A percentile compares a stretch with the other conserved stretches of the same genome.
These are phyloP conservation scores for Pseudopodoces humilis DNA, from an alignment of 2,113 vertebrate genomes.

Conservation along the genomic window DNA sequence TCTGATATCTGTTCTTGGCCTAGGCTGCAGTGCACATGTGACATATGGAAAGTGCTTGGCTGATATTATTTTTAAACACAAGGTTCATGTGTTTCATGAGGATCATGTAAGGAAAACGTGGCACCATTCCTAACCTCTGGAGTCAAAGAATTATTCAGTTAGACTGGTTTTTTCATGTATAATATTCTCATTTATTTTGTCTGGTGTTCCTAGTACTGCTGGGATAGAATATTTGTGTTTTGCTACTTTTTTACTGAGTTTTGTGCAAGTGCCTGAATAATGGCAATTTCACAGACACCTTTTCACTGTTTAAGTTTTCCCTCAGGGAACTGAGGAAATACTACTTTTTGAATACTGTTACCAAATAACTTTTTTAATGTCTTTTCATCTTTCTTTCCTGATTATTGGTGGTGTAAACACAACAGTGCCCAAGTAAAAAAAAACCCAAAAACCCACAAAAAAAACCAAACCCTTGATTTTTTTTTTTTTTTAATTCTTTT, in stretches of 20 bases:
- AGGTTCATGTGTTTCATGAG: background rate
- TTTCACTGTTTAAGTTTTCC: background rate
- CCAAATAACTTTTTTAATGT: background rate
- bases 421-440: background rate
- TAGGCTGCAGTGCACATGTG: background rate
- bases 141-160: background rate
- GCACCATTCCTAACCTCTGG: background rate
- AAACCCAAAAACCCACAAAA: background rate
- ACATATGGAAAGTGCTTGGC: no score
- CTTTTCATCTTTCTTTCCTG: background rate
- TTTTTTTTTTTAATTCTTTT: background rate
- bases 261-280: background rate
- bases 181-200: background rate
- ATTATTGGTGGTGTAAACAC: background rate
- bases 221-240: background rate
- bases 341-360: background rate
- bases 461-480: no score
- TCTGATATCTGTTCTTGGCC: background rate
- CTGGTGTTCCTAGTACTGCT: background rate
- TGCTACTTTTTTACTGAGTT: background rate
- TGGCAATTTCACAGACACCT: background rate
- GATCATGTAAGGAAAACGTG: background rate
- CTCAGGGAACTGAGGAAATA: background rate
- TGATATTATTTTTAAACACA: background rate
- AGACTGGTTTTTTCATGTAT: background rate